Base-by-base conservation (phyloP, 30 jellyfish, hydroid and myxozoan species). In the Rhopilema esculentum region DNA sequence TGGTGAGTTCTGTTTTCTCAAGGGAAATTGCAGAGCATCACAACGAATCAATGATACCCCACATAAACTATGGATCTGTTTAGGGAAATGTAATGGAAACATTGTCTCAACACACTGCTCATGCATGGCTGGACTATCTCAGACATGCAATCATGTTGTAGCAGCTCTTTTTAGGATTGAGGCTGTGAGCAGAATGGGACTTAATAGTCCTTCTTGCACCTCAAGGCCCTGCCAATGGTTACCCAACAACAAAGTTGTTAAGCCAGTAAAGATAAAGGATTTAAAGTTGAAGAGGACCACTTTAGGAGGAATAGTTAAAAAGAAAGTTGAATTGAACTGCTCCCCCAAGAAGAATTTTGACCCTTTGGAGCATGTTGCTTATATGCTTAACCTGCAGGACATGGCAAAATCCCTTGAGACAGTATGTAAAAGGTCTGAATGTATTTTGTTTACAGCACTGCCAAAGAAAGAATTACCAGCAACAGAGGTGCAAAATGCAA, bases 61-160 rank as follows among this genome's bases (percentile, higher is more conserved):
- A 23, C 93, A 89, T 25, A 89, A 81, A 48, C 69, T 89, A 18
- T 89, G 94, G 94, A 24, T 89, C 24, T 67, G 84, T 70, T 61
- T 82, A 28, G 27, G 62, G 72, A 82, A 65, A 65, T 12, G 25
- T 20, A 48, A 28, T 48, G 83, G 91, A 16, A 82, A 72, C 15
- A 68, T 79, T 24, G 62, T 65, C 40, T 28, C 89, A 31, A 68
- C 95, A 30, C 93, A 84, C 73, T 90, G 88, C 75, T 33, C 91
- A 90, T 90, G 97, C 92, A 95, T 69, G 90, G n/a, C n/a, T n/a
- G n/a, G 97, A 22, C 61, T 89, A 75, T 66, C 91, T 29, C 94
- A 74, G 64, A 80, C 93, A 64, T 88, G 97, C 51, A 88, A 88
- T 49, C 97, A 89, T 62, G 87, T 89, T 53, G 94, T 91, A 8